A percentile compares a stretch with the other conserved stretches of the same genome.
These are phyloP conservation scores for Adelges cooleyi DNA, from an alignment of 1,140 invertebrate species.

Conservation along the genomic window DNA sequence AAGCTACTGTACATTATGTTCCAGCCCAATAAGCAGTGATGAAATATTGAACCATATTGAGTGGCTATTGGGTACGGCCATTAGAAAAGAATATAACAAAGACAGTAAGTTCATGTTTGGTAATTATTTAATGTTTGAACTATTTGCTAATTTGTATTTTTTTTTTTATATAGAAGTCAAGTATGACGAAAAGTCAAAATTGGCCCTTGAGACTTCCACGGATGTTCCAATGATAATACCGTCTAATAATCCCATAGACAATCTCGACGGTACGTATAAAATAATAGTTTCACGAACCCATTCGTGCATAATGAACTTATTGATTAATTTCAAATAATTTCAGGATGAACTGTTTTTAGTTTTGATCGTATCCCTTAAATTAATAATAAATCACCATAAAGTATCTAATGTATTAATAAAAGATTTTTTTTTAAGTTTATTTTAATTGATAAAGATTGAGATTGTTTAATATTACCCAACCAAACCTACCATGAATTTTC, in stretches of 20 bases:
- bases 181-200: conserved; percentile 9
- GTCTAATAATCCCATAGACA: conserved; percentile 14
- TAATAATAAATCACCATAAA: too few relatives aligned
- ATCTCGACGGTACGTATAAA: conserved; percentile 1
- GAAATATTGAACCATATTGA: neutral
- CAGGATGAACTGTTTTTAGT: too few relatives aligned
- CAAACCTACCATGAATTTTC: too few relatives aligned
- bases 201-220: neutral
- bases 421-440: too few relatives aligned
- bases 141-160: neutral
- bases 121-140: neutral
- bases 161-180: neutral
- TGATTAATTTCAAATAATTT: too few relatives aligned
- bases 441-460: too few relatives aligned
- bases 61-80: neutral
- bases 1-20: neutral
- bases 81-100: conserved; percentile 1
- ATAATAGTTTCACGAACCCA: too few relatives aligned
- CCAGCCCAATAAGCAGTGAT: neutral
- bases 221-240: conserved; percentile 16
- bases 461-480: too few relatives aligned
- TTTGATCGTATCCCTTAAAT: too few relatives aligned
- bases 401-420: too few relatives aligned
- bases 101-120: neutral
- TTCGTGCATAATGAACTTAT: too few relatives aligned